These are phyloP conservation scores for Aphrocallistes beatrix DNA, from an alignment of 37 sponge, comb jelly and placozoan genomes.

Conservation along the genomic window DNA sequence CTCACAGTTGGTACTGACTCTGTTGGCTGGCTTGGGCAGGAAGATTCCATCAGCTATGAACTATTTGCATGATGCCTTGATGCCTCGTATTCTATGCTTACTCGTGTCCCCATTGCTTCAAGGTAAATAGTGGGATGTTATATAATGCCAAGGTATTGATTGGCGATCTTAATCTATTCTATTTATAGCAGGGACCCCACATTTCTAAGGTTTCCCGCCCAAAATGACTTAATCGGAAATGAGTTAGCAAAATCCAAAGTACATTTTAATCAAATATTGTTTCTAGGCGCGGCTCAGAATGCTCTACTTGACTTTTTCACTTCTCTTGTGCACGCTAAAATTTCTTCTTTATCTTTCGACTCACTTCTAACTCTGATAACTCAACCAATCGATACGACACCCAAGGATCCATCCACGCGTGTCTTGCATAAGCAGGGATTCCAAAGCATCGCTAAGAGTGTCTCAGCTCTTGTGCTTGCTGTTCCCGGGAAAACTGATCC, in stretches of 20 bases:
- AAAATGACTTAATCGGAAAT: too few relatives aligned
- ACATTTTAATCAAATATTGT: not conserved
- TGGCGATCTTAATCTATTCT: not conserved
- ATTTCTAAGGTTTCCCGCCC: too few relatives aligned
- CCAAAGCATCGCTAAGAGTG: conserved; percentile 67
- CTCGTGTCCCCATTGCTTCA: conserved; percentile 63
- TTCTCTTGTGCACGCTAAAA: conserved; percentile 36
- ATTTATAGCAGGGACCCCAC: too few relatives aligned
- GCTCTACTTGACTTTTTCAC: conserved; percentile 59
- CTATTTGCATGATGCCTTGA: conserved; percentile 20
- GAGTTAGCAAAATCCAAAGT: too few relatives aligned
- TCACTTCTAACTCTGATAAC: not conserved
- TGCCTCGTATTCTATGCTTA: conserved; percentile 40
- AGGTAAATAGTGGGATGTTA: conserved; percentile 22
- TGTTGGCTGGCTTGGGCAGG: conserved; percentile 24
- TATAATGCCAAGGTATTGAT: not conserved
- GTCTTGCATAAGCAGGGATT: conserved; percentile 51
- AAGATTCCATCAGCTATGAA: not conserved
- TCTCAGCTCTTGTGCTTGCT: conserved; percentile 53
- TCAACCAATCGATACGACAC: not conserved
- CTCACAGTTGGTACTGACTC: conserved; percentile 69
- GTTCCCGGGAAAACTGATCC: conserved; percentile 31
- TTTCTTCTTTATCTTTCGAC: conserved; percentile 35
- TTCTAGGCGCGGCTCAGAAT: conserved; percentile 41
- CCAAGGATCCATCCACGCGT: not conserved